Evolutionary conservation across 2,113 vertebrate genomes (phyloP), one percentile per base, ranked within the genome.

Genomic region (Mesocricetus auratus): DNA sequence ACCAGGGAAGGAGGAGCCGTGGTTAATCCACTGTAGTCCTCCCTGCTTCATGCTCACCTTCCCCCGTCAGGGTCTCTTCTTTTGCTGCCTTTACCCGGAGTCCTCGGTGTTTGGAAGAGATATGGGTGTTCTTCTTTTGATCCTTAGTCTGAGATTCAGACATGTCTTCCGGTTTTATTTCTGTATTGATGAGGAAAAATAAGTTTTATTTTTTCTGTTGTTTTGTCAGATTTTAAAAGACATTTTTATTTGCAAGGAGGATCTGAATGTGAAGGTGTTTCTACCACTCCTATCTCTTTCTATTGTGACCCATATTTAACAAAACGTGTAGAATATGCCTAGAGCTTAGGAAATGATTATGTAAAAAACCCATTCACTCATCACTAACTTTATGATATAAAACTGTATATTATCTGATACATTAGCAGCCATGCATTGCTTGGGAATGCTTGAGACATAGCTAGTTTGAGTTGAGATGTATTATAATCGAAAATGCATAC

Each of bases 31-130:
- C 16, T 21, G 9, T 4, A 0, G 0, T 42, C 5, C 42, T 53
- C 83, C 4, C 66, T 39, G 36, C 3, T 22, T 50, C 47, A 58
- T 36, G 10, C 94, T 97, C 71, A 98, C 98, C 98, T 97, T 58
- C 91, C 91, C 26, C 78, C 62, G 60, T 66, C 29, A 15, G 26
- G 22, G 87, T 0, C 0, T 36, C 39, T 24, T 50, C 89, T 10
- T 75, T 95, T 79, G 64, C 56, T 4, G 58, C 89, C 60, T 93
- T 93, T 96, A 15, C 58, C 29, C 26, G 94, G 3, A 19, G 53
- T 56, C 0, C 45, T 39, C 56, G 78, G 31, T 17, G 19, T 47
- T 74, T 96, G 90, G 88, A n/a, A 86, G 88, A 83, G 17, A 66
- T n/a, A 0, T 2, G 50, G 10, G 47, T 50, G 24, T 53, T 42